Base-by-base conservation (phyloP, 2,888 invertebrate species). In the Noctua janthe region DNA sequence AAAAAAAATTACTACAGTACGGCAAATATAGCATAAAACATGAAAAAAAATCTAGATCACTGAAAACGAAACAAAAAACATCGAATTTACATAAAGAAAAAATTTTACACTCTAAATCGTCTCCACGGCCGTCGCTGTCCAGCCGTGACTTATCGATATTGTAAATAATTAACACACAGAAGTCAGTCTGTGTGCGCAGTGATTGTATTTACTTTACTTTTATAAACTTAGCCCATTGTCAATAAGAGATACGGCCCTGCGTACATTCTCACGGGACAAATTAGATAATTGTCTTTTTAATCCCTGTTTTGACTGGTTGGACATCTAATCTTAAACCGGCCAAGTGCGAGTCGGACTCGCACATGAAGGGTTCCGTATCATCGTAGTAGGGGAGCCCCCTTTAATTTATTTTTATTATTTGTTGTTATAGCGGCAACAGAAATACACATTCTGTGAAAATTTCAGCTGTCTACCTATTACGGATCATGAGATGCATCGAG, bases 81-180 rank as follows among this genome's bases (percentile, higher is more conserved):
- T 56, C 5, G 8, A 49, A 3, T 47, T n/a, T 7, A 20, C 5
- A 20, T 1, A 59, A 83, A 81, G 1, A 39, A 76, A 82, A 51
- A 0, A 0, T 15, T 7, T 29, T 5, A 20, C 8, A 43, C 13
- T 13, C 1, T 29, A 2, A 54, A 71, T 10, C 64, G 51, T 67
- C 88, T 88, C 86, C 86, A 80, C 15, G 15, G 64, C n/a, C 43
- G 10, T 71, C 75, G 43, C 67, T 82, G 71, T 86, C 39, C 82
- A 4, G 15, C 47, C 76, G 69, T 86, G 70, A 51, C 72, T 88
- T 88, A 79, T 86, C 75, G 88, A 82, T 84, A 87, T 80, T 86
- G 82, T 85, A 78, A 82, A 88, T 78, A 76, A 43, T 79, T 74
- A 77, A 64, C 76, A 78, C 72, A 67, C 67, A 70, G 54, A 35